Conservation (phyloP, 1,140 invertebrate genomes). For the Euschistus heros region DNA sequence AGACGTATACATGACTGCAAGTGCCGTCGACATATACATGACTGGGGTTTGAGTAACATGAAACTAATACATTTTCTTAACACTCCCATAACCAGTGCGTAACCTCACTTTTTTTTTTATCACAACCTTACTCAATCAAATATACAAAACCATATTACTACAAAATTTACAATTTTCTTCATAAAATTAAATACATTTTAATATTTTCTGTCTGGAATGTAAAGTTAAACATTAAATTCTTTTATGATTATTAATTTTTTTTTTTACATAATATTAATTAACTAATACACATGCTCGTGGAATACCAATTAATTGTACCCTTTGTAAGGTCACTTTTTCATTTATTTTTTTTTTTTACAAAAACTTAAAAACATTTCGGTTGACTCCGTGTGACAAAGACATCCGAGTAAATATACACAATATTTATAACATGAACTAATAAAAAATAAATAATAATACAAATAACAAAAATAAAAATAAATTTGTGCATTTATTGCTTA, state of each 20-base stretch:
- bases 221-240: slow-evolving; percentile 7
- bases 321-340: slow-evolving; percentile 13
- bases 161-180: slow-evolving; percentile 10
- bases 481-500: slow-evolving; percentile 12
- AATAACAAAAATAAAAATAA: slow-evolving; percentile 7
- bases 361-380: background rate
- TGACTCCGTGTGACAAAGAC: background rate
- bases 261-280: background rate
- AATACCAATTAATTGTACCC: slow-evolving; percentile 11
- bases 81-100: slow-evolving; percentile 3
- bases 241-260: background rate
- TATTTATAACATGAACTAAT: background rate
- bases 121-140: slow-evolving; percentile 16
- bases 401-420: background rate
- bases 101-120: slow-evolving; percentile 1
- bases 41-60: background rate
- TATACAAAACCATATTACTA: slow-evolving; percentile 15
- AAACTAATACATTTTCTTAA: no score
- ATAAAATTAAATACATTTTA: slow-evolving; percentile 10
- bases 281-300: background rate
- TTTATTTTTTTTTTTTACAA: background rate
- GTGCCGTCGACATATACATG: background rate
- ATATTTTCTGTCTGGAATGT: slow-evolving; percentile 8
- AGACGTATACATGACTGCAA: background rate
- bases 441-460: background rate